These are phyloP conservation scores for Montipora sp. DNA, from an alignment of 64 coral and sea anemone species.

Conservation along the genomic window DNA sequence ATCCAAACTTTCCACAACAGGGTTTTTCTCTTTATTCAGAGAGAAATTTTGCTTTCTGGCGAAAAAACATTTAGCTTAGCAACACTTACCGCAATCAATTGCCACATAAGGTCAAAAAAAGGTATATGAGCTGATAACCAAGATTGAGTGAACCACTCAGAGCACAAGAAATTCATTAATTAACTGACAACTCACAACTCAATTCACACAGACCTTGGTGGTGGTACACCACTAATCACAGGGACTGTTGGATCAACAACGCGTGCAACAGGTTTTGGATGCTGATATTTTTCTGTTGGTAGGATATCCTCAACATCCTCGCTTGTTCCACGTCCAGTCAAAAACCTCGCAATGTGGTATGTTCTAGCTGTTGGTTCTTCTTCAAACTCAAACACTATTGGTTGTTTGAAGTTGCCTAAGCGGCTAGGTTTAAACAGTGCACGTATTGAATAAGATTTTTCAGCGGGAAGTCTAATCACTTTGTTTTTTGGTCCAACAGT, in stretches of 20 bases:
- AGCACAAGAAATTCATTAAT: too few relatives aligned
- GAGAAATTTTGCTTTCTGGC: too few relatives aligned
- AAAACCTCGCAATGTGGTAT: slow-evolving; percentile 65
- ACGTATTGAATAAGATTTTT: slow-evolving; percentile 50
- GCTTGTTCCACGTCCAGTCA: slow-evolving; percentile 60
- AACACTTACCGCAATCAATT: too few relatives aligned
- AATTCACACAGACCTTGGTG: not conserved
- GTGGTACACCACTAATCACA: slow-evolving; percentile 56
- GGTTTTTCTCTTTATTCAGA: too few relatives aligned
- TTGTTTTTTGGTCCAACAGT: slow-evolving; percentile 22
- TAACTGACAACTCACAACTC: too few relatives aligned
- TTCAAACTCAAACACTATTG: slow-evolving; percentile 77
- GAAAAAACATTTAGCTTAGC: too few relatives aligned
- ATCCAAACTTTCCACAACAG: too few relatives aligned
- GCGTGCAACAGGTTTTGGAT: slow-evolving; percentile 54
- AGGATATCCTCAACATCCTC: slow-evolving; percentile 53
- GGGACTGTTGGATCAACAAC: slow-evolving; percentile 60
- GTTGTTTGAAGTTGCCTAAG: slow-evolving; percentile 58
- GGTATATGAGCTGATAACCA: too few relatives aligned
- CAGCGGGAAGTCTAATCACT: slow-evolving; percentile 29
- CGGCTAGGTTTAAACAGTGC: slow-evolving; percentile 63
- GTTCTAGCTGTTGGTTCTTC: slow-evolving; percentile 14
- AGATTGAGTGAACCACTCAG: too few relatives aligned
- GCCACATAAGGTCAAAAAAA: too few relatives aligned
- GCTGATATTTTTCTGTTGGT: slow-evolving; percentile 55